These are phyloP conservation scores for Hirundo rustica DNA, from an alignment of 2,797 vertebrate genomes.

Conservation along the genomic window DNA sequence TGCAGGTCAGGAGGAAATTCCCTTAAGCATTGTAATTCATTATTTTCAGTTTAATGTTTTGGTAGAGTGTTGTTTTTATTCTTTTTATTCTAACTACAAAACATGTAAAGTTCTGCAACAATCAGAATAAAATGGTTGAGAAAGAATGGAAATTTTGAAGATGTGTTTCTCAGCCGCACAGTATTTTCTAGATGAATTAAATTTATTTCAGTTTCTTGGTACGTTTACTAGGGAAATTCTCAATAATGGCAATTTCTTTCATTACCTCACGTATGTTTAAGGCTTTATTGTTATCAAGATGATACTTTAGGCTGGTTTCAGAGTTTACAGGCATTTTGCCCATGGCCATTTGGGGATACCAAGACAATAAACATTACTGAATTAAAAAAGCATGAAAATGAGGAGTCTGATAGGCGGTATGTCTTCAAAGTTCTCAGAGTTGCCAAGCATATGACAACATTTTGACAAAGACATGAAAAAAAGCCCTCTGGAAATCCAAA, in stretches of 20 bases:
- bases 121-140: not conserved
- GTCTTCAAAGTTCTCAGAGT: not conserved
- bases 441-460: accelerated
- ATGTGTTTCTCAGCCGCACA: not conserved
- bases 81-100: not conserved
- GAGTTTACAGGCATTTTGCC: not conserved
- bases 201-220: not conserved
- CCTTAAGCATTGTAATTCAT: not conserved
- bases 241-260: not conserved
- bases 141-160: not conserved
- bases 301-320: not conserved
- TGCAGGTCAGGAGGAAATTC: not conserved
- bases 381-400: not conserved
- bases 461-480: not conserved
- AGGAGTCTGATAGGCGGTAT: not conserved
- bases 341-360: not conserved
- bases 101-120: not conserved
- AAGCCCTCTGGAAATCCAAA: accelerated
- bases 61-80: not conserved
- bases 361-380: not conserved
- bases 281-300: not conserved
- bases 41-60: not conserved
- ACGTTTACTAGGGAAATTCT: not conserved
- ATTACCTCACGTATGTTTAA: not conserved
- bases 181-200: not conserved